Evolutionary conservation across 2,888 invertebrate genomes (phyloP).

Genomic region (Parnassius smintheus): DNA sequence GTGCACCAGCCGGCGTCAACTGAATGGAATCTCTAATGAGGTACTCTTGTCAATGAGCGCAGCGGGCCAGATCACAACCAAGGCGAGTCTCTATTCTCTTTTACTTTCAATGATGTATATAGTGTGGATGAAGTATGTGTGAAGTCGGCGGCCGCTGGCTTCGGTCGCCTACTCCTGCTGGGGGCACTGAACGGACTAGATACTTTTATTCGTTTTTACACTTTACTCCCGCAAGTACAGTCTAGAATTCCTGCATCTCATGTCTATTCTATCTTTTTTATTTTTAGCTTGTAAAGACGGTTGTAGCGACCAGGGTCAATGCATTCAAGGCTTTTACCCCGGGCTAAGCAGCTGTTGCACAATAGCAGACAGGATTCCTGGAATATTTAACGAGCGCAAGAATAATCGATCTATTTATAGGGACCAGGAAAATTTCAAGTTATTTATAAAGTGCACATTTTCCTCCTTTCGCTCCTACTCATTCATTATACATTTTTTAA

Average conservation of each 20-base stretch:
- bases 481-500: too few species aligned
- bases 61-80: conserved; percentile 46
- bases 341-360: conserved; percentile 72
- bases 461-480: conserved; percentile 1
- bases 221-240: conserved; percentile 39
- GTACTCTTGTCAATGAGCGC: conserved; percentile 54
- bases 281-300: conserved; percentile 72
- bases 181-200: conserved; percentile 65
- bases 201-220: conserved; percentile 62
- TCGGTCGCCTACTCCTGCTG: conserved; percentile 43
- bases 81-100: conserved; percentile 47
- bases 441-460: conserved; percentile 26
- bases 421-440: conserved; percentile 29
- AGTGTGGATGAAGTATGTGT: conserved; percentile 40
- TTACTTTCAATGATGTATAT: conserved; percentile 50
- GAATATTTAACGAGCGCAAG: conserved; percentile 50
- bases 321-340: conserved; percentile 72
- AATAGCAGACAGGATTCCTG: conserved; percentile 69
- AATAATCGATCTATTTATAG: conserved; percentile 43
- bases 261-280: conserved; percentile 67
- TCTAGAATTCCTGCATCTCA: conserved; percentile 67
- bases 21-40: conserved; percentile 54
- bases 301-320: conserved; percentile 64
- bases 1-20: conserved; percentile 20
- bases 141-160: conserved; percentile 43